Evolutionary conservation across 2,113 vertebrate genomes (phyloP).

Genomic region (Hypomesus transpacificus): DNA sequence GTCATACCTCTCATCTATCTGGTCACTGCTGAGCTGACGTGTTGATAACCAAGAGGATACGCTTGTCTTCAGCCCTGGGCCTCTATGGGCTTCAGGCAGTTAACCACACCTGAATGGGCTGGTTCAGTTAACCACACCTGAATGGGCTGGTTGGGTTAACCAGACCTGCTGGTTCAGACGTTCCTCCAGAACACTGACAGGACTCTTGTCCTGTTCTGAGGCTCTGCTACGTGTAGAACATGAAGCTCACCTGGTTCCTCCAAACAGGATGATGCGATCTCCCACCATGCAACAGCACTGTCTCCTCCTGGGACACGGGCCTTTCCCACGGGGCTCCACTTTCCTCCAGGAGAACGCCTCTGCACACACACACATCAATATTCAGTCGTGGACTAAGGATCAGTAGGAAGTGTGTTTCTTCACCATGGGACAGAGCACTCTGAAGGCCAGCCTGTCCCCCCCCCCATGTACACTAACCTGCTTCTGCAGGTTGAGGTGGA

Average conservation of each 20-base stretch:
- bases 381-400: background rate
- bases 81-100: background rate
- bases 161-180: too few species aligned
- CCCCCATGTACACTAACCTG: too few species aligned
- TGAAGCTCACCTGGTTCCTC: constrained; percentile 88
- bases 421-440: too few species aligned
- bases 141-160: too few species aligned
- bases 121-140: too few species aligned
- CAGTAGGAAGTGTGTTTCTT: too few species aligned
- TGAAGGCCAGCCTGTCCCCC: background rate
- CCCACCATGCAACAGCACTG: constrained; percentile 98
- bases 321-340: constrained; percentile 92
- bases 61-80: background rate
- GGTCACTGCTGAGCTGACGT: too few species aligned
- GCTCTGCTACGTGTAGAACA: too few species aligned
- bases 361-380: constrained; percentile 29
- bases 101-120: too few species aligned
- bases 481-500: background rate
- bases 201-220: too few species aligned
- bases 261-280: constrained; percentile 95
- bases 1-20: background rate
- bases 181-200: background rate
- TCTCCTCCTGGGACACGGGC: constrained; percentile 88
- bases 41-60: too few species aligned
- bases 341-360: constrained; percentile 86